A percentile compares a stretch with the other conserved stretches of the same genome.
Evolutionary conservation across 2,797 vertebrate species (phyloP).

Genomic region (Myripristis murdjan): DNA sequence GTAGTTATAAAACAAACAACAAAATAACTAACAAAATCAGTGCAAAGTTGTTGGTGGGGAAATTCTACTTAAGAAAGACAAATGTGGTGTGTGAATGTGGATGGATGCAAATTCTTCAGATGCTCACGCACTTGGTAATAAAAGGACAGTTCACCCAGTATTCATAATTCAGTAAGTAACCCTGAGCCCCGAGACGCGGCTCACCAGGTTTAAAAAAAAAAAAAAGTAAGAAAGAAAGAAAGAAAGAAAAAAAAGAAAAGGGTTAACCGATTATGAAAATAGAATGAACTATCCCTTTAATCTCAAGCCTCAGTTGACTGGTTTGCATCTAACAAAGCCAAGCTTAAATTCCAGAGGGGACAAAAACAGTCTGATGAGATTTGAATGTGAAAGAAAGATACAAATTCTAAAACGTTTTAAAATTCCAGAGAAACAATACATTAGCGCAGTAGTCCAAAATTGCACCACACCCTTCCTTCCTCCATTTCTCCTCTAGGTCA

Average conservation of each 20-base stretch:
- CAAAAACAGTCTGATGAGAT: conserved; percentile 64
- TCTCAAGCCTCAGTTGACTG: conserved; percentile 69
- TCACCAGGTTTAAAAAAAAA: conserved; percentile 19
- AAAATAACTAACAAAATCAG: conserved; percentile 89
- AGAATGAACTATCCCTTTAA: conserved; percentile 68
- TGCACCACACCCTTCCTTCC: conserved; percentile 70
- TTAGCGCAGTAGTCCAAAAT: conserved; percentile 75
- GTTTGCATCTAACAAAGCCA: conserved; percentile 74
- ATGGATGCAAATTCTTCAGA: conserved; percentile 73
- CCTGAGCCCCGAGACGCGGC: conserved; percentile 44
- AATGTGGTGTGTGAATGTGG: conserved; percentile 67
- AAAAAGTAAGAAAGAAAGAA: too few species aligned
- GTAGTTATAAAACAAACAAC: conserved; percentile 80
- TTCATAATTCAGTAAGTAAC: conserved; percentile 45
- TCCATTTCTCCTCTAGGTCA: conserved; percentile 73
- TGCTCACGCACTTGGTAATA: conserved; percentile 73
- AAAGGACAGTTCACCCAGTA: conserved; percentile 65
- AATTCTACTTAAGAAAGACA: conserved; percentile 83
- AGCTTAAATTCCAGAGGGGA: conserved; percentile 71
- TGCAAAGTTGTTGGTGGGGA: conserved; percentile 91
- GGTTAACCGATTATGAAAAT: conserved; percentile 36
- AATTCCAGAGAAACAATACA: conserved; percentile 76
- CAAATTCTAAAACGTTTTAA: conserved; percentile 71
- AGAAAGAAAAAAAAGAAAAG: background rate
- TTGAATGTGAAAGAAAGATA: conserved; percentile 48